A percentile compares a stretch with the other conserved stretches of the same genome.
Conservation (phyloP, 1,140 invertebrate species). For the Homalodisca vitripennis region DNA sequence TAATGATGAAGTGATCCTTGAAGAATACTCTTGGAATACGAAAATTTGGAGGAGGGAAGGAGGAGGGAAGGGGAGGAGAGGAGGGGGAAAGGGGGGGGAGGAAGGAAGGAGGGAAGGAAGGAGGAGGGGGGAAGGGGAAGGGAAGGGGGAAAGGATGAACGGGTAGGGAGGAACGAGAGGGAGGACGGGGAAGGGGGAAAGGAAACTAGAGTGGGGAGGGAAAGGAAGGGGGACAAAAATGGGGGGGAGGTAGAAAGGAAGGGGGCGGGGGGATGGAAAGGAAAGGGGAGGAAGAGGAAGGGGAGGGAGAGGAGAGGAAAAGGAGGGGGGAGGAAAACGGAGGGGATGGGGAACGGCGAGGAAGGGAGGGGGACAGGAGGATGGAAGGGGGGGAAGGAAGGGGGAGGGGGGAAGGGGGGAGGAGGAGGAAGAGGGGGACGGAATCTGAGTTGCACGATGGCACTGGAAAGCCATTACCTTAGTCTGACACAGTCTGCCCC, state of each 20-base stretch:
- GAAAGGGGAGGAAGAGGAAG: background rate
- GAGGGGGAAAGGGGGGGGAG: background rate
- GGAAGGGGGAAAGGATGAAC: background rate
- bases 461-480: no score
- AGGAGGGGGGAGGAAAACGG: background rate
- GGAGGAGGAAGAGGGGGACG: no score
- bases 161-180: background rate
- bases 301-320: background rate
- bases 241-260: background rate
- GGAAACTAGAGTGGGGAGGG: background rate
- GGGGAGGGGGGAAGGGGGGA: no score
- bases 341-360: background rate
- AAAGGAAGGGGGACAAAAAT: background rate
- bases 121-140: background rate
- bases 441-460: no score
- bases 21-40: no score
- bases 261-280: background rate
- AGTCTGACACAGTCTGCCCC: no score
- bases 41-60: no score
- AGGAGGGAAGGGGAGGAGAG: background rate
- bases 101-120: background rate
- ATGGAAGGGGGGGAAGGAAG: background rate
- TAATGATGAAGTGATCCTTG: no score
- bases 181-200: background rate
- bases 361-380: background rate